These are phyloP conservation scores for Corbicula japonica DNA, from an alignment of 2,888 invertebrate genomes.

Conservation along the genomic window DNA sequence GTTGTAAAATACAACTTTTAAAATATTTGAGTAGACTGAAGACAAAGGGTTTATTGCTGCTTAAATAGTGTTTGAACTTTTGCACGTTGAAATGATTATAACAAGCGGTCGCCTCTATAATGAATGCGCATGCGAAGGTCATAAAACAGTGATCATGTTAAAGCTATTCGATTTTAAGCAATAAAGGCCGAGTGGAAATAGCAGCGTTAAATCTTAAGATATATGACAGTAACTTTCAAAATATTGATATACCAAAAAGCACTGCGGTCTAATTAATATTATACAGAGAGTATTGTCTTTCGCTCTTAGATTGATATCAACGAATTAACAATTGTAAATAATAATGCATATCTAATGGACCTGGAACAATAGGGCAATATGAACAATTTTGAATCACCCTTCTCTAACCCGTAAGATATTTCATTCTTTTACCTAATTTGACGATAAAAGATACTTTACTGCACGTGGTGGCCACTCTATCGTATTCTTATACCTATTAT, in stretches of 20 bases:
- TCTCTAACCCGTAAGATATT: background rate
- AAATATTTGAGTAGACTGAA: slow-evolving; percentile 1
- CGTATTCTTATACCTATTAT: slow-evolving; percentile 6
- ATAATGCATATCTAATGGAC: slow-evolving; percentile 33
- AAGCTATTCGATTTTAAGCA: slow-evolving; percentile 6
- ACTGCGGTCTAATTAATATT: slow-evolving; percentile 25
- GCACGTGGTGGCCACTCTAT: slow-evolving; percentile 5
- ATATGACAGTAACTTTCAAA: background rate
- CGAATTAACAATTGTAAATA: slow-evolving; percentile 36
- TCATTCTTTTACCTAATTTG: slow-evolving; percentile 17
- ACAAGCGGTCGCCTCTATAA: slow-evolving; percentile 22
- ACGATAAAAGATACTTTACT: slow-evolving; percentile 28
- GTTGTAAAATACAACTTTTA: too few species aligned
- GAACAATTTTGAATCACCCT: slow-evolving; percentile 11
- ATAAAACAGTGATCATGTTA: slow-evolving; percentile 27
- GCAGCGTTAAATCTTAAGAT: slow-evolving; percentile 8
- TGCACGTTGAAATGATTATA: slow-evolving; percentile 14
- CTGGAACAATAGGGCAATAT: slow-evolving; percentile 18
- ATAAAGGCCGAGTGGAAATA: slow-evolving; percentile 12
- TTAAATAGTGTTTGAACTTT: slow-evolving; percentile 21
- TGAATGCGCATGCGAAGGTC: slow-evolving; percentile 15
- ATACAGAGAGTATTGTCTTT: slow-evolving; percentile 7
- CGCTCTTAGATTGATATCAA: slow-evolving; percentile 21
- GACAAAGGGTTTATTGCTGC: background rate
- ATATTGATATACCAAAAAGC: slow-evolving; percentile 3